Percentiles rank a stretch among this genome's conserved stretches.
Evolutionary conservation across 1,140 invertebrate species (phyloP).

Genomic region (Ceratosolen solmsi): DNA sequence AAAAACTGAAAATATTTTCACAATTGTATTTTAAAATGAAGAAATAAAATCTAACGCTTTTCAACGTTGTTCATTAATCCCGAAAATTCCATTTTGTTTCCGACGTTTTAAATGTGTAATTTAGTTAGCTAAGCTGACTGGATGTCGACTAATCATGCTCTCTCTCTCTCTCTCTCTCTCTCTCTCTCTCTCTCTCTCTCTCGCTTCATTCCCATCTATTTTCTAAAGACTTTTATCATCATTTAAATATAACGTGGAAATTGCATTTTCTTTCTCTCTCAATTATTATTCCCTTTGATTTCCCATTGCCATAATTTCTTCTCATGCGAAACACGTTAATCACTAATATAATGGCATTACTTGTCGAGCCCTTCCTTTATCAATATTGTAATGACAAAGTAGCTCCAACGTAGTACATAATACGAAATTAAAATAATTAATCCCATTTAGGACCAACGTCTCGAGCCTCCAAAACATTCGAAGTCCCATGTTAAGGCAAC

Average conservation of each 20-base stretch:
- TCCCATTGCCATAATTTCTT: background rate
- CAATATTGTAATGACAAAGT: background rate
- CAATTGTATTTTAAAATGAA: background rate
- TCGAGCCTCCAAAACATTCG: background rate
- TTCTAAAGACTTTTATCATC: slow-evolving; percentile 12
- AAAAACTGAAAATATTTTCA: background rate
- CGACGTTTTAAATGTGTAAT: too few species aligned
- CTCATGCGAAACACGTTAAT: background rate
- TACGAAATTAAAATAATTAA: background rate
- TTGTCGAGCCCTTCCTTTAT: background rate
- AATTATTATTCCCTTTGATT: background rate
- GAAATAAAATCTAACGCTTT: slow-evolving; percentile 8
- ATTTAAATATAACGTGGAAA: background rate
- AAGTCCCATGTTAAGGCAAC: slow-evolving; percentile 1
- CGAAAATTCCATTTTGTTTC: slow-evolving; percentile 30
- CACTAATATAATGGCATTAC: background rate
- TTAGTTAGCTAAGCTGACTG: too few species aligned
- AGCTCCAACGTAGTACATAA: background rate
- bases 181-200: too few species aligned
- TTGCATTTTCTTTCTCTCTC: background rate
- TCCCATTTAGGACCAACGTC: too few species aligned
- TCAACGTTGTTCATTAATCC: background rate
- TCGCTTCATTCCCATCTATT: too few species aligned
- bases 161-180: too few species aligned
- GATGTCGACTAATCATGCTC: too few species aligned